A percentile compares a stretch with the other conserved stretches of the same genome.
Evolutionary conservation across 1,140 invertebrate genomes (phyloP).

Genomic region (Formica exsecta): DNA sequence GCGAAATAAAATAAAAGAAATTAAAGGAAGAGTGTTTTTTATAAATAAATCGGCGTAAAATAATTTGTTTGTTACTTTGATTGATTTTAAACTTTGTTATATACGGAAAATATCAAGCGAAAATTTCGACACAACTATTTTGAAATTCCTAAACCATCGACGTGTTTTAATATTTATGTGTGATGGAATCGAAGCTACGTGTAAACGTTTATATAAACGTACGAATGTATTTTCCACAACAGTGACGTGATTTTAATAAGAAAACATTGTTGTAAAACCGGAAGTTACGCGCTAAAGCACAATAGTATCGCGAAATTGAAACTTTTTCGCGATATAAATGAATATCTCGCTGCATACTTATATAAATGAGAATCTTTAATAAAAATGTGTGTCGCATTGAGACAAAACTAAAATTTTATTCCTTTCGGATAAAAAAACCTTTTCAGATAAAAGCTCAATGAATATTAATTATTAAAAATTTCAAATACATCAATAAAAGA

Average conservation of each 20-base stretch:
- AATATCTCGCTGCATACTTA: conserved; percentile 24
- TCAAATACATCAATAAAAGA: not conserved
- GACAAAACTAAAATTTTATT: not conserved
- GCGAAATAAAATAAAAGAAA: not conserved
- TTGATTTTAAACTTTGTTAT: not conserved
- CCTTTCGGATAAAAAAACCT: not conserved
- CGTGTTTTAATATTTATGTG: conserved; percentile 55
- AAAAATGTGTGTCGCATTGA: not conserved
- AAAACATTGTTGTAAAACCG: conserved; percentile 57
- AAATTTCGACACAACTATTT: conserved; percentile 34
- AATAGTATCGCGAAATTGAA: conserved; percentile 40
- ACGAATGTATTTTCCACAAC: conserved; percentile 59
- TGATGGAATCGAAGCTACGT: conserved; percentile 40
- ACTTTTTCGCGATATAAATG: conserved; percentile 53
- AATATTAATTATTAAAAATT: not conserved
- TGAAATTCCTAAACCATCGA: conserved; percentile 58
- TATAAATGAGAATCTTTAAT: conserved; percentile 1
- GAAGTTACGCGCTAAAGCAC: conserved; percentile 14
- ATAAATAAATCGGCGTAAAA: no score
- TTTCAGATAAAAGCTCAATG: not conserved
- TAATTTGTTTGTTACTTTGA: conserved; percentile 11
- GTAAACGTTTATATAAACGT: conserved; percentile 55
- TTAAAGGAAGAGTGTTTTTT: no score
- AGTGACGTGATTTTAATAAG: conserved; percentile 53
- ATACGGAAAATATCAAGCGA: not conserved